Evolutionary conservation across 2,113 vertebrate species (phyloP).

Genomic region (Melanostigma gelatinosum): DNA sequence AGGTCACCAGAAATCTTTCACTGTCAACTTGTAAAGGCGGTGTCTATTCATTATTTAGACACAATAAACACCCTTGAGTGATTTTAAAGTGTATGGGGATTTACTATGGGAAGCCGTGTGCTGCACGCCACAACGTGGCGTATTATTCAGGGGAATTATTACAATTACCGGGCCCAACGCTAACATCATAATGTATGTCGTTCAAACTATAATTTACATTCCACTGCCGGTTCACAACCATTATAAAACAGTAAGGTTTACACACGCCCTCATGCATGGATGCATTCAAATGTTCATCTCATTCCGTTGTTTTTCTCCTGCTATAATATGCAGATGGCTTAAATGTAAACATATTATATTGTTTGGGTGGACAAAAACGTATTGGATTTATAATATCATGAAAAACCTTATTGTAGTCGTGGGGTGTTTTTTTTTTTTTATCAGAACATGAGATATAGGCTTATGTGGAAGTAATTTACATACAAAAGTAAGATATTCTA

Average conservation of each 20-base stretch:
- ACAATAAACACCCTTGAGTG: constrained; percentile 79
- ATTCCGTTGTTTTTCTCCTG: constrained; percentile 31
- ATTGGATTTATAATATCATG: constrained; percentile 39
- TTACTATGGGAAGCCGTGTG: constrained; percentile 54
- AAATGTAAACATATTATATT: constrained; percentile 51
- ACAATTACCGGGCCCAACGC: constrained; percentile 62
- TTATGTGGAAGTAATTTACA: constrained; percentile 41
- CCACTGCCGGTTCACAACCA: constrained; percentile 56
- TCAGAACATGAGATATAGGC: constrained; percentile 30
- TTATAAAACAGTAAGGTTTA: constrained; percentile 51
- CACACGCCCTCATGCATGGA: constrained; percentile 41
- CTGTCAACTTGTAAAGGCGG: constrained; percentile 76
- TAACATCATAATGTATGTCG: constrained; percentile 65
- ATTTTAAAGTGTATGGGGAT: constrained; percentile 72
- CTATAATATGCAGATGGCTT: constrained; percentile 59
- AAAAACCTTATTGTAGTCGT: constrained; percentile 30
- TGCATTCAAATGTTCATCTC: constrained; percentile 49
- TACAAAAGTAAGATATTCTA: constrained; percentile 39
- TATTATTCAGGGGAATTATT: constrained; percentile 73
- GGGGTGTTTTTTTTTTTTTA: not conserved
- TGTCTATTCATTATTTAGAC: constrained; percentile 79
- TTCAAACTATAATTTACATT: constrained; percentile 62
- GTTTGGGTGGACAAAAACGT: constrained; percentile 26
- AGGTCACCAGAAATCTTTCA: constrained; percentile 70
- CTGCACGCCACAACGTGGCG: constrained; percentile 42